Evolutionary conservation across 1,140 invertebrate species (phyloP).

Genomic region (Chymomyza costata): DNA sequence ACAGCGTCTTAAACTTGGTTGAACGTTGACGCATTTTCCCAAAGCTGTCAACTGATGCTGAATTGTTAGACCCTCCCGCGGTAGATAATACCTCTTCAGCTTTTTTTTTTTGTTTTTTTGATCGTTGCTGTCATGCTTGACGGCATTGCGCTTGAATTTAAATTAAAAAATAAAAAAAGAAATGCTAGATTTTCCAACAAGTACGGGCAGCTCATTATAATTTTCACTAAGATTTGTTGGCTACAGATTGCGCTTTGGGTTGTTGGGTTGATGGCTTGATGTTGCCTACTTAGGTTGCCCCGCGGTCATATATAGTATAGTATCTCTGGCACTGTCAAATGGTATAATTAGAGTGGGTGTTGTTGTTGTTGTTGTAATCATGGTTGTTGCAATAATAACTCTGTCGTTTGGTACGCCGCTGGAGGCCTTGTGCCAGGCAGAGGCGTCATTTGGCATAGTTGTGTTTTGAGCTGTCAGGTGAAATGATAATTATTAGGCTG

Average conservation of each 20-base stretch:
- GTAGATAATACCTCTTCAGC: constrained; percentile 9
- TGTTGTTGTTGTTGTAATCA: no score
- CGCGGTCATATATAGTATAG: constrained; percentile 49
- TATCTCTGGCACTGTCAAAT: constrained; percentile 47
- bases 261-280: no score
- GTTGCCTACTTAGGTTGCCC: constrained; percentile 25
- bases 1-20: neutral
- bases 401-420: no score
- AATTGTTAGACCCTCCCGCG: constrained; percentile 23
- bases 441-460: constrained; percentile 66
- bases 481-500: constrained; percentile 58
- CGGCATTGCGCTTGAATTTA: constrained; percentile 56
- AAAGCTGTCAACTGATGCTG: constrained; percentile 58
- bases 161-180: constrained; percentile 42
- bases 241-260: constrained; percentile 23
- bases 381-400: constrained; percentile 47
- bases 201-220: constrained; percentile 58
- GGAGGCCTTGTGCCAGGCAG: constrained; percentile 22
- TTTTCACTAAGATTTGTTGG: constrained; percentile 53
- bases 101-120: constrained; percentile 57
- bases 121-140: constrained; percentile 54
- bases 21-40: constrained; percentile 49
- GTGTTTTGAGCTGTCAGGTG: constrained; percentile 34
- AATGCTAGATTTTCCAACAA: constrained; percentile 44
- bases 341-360: constrained; percentile 56